These are phyloP conservation scores for Falco cherrug DNA, from an alignment of 2,797 vertebrate species.

Conservation along the genomic window DNA sequence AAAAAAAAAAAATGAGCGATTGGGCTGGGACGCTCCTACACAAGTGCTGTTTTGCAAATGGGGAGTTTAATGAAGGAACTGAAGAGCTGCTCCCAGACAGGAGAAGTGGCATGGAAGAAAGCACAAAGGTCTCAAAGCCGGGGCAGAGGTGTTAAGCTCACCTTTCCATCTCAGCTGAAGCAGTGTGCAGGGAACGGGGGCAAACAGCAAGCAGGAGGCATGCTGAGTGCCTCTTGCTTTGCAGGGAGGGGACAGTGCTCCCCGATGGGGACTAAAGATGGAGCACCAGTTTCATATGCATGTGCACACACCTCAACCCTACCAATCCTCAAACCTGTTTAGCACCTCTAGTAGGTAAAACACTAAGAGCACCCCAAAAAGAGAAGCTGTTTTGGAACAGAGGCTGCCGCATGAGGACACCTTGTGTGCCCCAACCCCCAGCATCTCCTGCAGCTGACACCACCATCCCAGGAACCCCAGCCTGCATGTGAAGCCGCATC, in stretches of 20 bases:
- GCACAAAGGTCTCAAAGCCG: neutral
- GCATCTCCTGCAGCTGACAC: neutral
- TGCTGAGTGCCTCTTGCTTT: fast-evolving
- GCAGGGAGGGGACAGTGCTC: neutral
- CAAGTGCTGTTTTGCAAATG: neutral
- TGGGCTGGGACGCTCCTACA: neutral
- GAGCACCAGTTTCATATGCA: neutral
- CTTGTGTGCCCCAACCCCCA: fast-evolving
- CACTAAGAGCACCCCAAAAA: neutral
- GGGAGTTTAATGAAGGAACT: neutral
- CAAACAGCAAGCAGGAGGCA: neutral
- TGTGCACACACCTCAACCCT: fast-evolving
- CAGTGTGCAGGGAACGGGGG: neutral
- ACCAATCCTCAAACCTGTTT: neutral
- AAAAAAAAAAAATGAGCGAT: neutral
- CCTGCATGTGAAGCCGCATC: neutral
- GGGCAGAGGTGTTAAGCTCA: neutral
- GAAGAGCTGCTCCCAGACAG: neutral
- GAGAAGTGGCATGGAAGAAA: neutral
- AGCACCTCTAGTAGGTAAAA: neutral
- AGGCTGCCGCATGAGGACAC: neutral
- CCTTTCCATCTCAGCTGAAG: neutral
- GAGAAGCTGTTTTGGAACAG: neutral
- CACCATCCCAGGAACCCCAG: neutral
- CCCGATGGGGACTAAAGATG: fast-evolving